Percentiles rank a stretch among this genome's conserved stretches.
Evolutionary conservation across 2,113 vertebrate species (phyloP).

Genomic region (Bostrychus sinensis): DNA sequence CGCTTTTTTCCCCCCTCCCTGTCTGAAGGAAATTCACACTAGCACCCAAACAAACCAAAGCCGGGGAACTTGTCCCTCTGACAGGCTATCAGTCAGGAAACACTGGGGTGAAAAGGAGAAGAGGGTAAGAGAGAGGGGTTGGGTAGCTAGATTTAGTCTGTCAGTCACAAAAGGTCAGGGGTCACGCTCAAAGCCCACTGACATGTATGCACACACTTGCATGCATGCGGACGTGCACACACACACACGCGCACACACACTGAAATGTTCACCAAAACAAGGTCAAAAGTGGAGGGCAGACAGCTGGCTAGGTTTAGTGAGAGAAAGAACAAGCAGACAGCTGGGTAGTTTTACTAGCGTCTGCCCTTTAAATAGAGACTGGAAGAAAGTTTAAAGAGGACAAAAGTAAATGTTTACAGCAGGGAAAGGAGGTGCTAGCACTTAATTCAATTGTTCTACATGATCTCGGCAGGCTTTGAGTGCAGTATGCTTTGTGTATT

Average conservation of each 20-base stretch:
- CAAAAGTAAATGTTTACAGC: constrained; percentile 67
- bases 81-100: constrained; percentile 76
- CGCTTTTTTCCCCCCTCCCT: constrained; percentile 34
- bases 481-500: background rate
- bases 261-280: constrained; percentile 71
- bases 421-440: constrained; percentile 49
- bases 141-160: constrained; percentile 67
- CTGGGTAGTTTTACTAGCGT: constrained; percentile 67
- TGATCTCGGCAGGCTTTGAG: constrained; percentile 22
- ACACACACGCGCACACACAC: constrained; percentile 29
- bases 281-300: constrained; percentile 73
- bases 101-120: constrained; percentile 58
- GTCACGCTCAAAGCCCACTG: constrained; percentile 57
- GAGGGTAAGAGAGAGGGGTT: constrained; percentile 41
- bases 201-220: constrained; percentile 51
- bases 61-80: constrained; percentile 50
- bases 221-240: constrained; percentile 8
- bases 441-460: constrained; percentile 55
- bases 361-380: constrained; percentile 66
- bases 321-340: constrained; percentile 61
- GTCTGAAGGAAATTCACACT: constrained; percentile 19
- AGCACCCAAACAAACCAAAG: constrained; percentile 22
- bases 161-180: constrained; percentile 66
- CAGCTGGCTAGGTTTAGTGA: constrained; percentile 71
- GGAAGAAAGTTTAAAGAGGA: constrained; percentile 68